phyloP scores from a whole-genome alignment of 2,113 vertebrate species.

The Thalassarche chlororhynchos region DNA sequence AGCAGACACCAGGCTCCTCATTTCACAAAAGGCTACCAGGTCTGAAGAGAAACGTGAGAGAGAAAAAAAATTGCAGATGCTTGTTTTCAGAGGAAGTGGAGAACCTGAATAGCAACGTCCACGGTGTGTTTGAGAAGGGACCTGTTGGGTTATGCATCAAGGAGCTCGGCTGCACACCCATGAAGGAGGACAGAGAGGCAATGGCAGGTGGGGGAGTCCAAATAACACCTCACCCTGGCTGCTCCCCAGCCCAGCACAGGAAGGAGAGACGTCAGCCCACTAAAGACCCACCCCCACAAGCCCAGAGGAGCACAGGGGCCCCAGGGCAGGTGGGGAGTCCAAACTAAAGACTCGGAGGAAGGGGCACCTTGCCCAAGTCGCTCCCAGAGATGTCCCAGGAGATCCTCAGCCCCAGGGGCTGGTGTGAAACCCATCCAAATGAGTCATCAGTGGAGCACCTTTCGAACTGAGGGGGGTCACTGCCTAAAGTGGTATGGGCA shows the following conservation, averaged over 20 bases:
- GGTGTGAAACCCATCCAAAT: background rate
- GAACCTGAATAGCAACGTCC: background rate
- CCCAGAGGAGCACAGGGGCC: background rate
- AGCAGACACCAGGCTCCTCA: background rate
- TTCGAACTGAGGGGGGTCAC: background rate
- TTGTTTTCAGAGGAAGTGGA: background rate
- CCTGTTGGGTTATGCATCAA: background rate
- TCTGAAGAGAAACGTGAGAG: background rate
- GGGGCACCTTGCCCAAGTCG: background rate
- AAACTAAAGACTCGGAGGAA: background rate
- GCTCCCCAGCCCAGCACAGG: background rate
- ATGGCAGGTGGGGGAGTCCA: background rate
- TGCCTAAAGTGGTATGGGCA: background rate
- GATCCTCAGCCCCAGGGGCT: background rate
- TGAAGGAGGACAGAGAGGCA: background rate
- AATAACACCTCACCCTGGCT: no score
- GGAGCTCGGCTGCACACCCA: background rate
- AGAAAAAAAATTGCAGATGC: accelerated
- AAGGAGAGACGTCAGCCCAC: background rate
- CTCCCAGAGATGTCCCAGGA: background rate
- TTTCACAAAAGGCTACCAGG: accelerated
- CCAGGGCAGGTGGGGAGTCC: accelerated
- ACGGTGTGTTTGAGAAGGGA: accelerated
- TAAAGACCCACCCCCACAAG: background rate
- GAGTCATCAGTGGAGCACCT: background rate